Base-by-base conservation (phyloP, 2,113 vertebrate genomes). In the Pionites leucogaster region DNA sequence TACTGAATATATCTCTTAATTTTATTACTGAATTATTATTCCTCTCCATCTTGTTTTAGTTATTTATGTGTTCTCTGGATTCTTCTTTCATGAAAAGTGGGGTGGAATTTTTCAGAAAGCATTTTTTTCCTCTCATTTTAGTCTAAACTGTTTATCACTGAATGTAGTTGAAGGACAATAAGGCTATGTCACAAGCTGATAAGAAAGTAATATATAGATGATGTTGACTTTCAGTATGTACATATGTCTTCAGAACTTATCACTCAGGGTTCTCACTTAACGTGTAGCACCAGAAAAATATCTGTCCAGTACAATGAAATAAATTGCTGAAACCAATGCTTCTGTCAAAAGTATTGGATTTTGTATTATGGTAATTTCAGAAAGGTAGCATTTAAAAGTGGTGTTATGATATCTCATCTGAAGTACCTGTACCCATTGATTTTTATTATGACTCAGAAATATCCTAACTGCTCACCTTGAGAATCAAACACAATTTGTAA, bases 381-480 rank as follows among this genome's bases (percentile, higher is more conserved):
- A 67, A 50, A 18, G 42, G 22, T 55, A 83, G 49, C 39, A 81
- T 83, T 83, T 90, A 60, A 92, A 83, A 83, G 24, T 24, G 53
- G 24, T 76, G 42, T 23, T 90, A 70, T 67, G 49, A 70, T 68
- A 90, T 23, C 52, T 87, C 37, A 70, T 76, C 75, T 55, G 50
- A 94, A 83, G 27, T 77, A 75, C 59, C 85, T 80, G 49, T 65
- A 86, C 31, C n/a, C 33, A 88, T 39, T 67, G 71, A 95, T 87
- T 92, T 92, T 96, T 88, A 13, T 77, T 86, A 67, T 74, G 71
- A 83, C 42, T 96, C 75, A 88, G 55, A 92, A 92, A 74, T 68
- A 77, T 57, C 39, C 47, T 74, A 77, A 63, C 29, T 41, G 28
- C 27, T 81, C 19, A 64, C 41, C 60, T 23, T 53, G 55, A 83